Conservation (phyloP, 2,797 vertebrate genomes). For the Florisuga fusca region DNA sequence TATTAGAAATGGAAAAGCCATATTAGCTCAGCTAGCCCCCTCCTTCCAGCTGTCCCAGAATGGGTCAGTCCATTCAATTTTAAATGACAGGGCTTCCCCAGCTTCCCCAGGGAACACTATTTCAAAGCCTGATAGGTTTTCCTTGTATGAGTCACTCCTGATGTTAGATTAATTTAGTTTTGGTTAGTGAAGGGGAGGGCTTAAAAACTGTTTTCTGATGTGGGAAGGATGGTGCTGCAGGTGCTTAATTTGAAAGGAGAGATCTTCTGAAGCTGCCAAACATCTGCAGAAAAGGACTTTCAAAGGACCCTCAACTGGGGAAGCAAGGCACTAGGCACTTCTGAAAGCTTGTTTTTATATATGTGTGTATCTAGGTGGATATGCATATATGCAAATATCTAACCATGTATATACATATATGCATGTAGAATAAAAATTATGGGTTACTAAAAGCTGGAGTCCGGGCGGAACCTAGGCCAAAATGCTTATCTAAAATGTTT, state of each 20-base stretch:
- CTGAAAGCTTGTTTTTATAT: background rate
- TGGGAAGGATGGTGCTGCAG: background rate
- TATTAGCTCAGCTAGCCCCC: slow-evolving; percentile 19
- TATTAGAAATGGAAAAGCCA: slow-evolving; percentile 43
- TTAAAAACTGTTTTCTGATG: background rate
- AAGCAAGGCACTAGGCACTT: background rate
- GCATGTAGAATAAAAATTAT: background rate
- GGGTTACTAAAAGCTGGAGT: background rate
- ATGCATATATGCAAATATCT: background rate
- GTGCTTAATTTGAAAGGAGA: background rate
- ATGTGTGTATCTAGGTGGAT: background rate
- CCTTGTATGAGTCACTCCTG: background rate
- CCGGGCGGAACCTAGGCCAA: background rate
- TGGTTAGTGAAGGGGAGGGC: background rate
- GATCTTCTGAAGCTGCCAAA: background rate
- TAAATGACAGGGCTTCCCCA: slow-evolving; percentile 9
- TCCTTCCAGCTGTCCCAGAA: background rate
- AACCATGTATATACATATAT: no score
- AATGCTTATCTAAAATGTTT: background rate
- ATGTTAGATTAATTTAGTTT: slow-evolving; percentile 39
- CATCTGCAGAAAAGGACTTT: background rate
- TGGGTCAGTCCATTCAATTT: background rate
- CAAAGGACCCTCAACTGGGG: background rate
- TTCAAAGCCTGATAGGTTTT: slow-evolving; percentile 32
- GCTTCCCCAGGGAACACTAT: background rate